phyloP scores from a whole-genome alignment of 37 sponge, comb jelly and placozoan genomes.

The Diacarnus erythraeanus region DNA sequence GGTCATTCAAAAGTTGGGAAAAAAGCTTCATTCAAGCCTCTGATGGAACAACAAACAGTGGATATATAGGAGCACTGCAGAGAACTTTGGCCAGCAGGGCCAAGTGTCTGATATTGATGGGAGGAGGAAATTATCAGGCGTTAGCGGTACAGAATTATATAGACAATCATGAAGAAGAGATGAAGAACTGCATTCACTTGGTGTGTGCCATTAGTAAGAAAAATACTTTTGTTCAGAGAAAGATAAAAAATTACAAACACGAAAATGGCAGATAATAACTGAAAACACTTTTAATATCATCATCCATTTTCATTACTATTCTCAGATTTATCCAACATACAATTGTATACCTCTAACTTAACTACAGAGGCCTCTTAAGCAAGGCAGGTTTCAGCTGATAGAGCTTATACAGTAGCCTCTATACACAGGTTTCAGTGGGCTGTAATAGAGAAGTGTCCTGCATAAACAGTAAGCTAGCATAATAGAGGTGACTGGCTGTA shows the following conservation, averaged over 20 bases:
- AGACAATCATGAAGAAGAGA: not conserved
- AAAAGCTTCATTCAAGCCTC: constrained; percentile 5
- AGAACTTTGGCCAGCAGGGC: constrained; percentile 19
- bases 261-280: too few species aligned
- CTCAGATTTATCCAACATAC: too few species aligned
- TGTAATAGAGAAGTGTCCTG: too few species aligned
- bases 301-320: too few species aligned
- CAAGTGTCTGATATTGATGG: constrained; percentile 30
- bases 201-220: not conserved
- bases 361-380: too few species aligned
- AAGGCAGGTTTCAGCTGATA: too few species aligned
- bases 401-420: too few species aligned
- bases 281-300: too few species aligned
- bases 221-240: not conserved
- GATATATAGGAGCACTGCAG: constrained; percentile 25
- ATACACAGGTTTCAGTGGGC: too few species aligned
- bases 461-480: too few species aligned
- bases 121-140: constrained; percentile 32
- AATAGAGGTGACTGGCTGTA: too few species aligned
- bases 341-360: too few species aligned
- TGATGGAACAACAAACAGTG: not conserved
- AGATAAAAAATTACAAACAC: not conserved
- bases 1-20: constrained; percentile 12
- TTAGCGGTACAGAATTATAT: constrained; percentile 12
- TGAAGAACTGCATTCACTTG: constrained; percentile 16